phyloP scores from a whole-genome alignment of 2,888 invertebrate genomes.

The Hydropsyche betteni region DNA sequence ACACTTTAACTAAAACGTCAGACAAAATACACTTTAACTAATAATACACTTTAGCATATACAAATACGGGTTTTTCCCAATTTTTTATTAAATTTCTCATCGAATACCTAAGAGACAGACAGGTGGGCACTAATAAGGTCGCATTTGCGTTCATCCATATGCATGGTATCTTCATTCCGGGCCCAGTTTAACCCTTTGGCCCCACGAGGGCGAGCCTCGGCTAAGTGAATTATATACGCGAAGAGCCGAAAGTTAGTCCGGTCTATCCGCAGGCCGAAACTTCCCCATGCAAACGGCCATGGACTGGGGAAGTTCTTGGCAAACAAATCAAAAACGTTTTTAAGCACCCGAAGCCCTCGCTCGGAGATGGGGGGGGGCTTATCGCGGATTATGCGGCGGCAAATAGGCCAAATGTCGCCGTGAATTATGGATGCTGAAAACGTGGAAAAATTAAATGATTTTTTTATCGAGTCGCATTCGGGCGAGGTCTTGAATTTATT shows the following conservation, averaged over 20 bases:
- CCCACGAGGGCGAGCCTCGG: slow-evolving; percentile 3
- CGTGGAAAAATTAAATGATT: not conserved
- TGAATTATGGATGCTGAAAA: slow-evolving; percentile 19
- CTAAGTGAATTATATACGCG: slow-evolving; percentile 36
- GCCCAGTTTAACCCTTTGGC: not conserved
- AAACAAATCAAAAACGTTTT: slow-evolving; percentile 33
- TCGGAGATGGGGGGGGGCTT: not conserved
- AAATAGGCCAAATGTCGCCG: slow-evolving; percentile 20
- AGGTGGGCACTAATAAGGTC: too few species aligned
- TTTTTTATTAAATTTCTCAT: too few species aligned
- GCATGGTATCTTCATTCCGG: too few species aligned
- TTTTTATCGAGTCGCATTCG: not conserved
- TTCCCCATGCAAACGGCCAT: not conserved
- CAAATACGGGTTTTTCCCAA: too few species aligned
- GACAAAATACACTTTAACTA: too few species aligned
- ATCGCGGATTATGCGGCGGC: slow-evolving; percentile 28
- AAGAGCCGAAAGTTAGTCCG: slow-evolving; percentile 29
- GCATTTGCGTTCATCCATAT: too few species aligned
- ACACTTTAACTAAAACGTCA: too few species aligned
- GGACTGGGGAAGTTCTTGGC: slow-evolving; percentile 17
- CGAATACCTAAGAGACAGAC: too few species aligned
- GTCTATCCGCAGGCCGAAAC: not conserved
- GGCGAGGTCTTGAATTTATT: not conserved
- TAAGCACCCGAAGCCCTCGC: slow-evolving; percentile 17
- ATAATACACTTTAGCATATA: too few species aligned